Conservation (phyloP, 2,797 vertebrate genomes). For the Etheostoma nigrum region DNA sequence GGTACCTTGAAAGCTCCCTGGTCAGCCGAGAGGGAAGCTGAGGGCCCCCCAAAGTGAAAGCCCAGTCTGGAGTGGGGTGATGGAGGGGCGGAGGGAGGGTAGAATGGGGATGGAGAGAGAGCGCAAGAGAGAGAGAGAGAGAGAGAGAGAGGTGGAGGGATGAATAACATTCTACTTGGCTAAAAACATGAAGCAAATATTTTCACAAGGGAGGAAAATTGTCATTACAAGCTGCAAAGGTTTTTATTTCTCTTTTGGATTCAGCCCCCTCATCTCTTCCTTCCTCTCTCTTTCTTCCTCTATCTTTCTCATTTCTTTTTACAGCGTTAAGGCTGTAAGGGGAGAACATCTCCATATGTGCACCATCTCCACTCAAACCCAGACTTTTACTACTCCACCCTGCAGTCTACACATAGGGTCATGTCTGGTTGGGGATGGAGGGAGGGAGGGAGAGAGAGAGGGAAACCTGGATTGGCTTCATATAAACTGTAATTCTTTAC, state of each 20-base stretch:
- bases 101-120: conserved; percentile 42
- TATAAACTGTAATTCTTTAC: conserved; percentile 28
- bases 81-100: conserved; percentile 63
- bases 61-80: conserved; percentile 85
- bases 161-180: conserved; percentile 45
- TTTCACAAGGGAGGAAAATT: conserved; percentile 83
- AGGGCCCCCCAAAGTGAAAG: conserved; percentile 91
- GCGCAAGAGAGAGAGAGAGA: conserved; percentile 30
- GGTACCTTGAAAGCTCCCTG: conserved; percentile 91
- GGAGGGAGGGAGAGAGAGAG: conserved; percentile 33
- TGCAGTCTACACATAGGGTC: conserved; percentile 55
- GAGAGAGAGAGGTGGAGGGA: conserved; percentile 49
- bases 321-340: conserved; percentile 58
- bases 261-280: conserved; percentile 9
- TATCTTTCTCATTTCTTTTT: conserved; percentile 55
- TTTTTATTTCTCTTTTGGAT: conserved; percentile 65
- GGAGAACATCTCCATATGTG: conserved; percentile 79
- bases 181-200: conserved; percentile 73
- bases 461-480: conserved; percentile 29
- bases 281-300: conserved; percentile 25
- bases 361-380: conserved; percentile 64
- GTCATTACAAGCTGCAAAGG: conserved; percentile 81
- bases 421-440: conserved; percentile 60
- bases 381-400: conserved; percentile 61
- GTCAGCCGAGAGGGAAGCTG: conserved; percentile 87